Percentiles rank a stretch among this genome's conserved stretches.
phyloP scores from a whole-genome alignment of 2,888 invertebrate species.

The Miltochrista miniata region DNA sequence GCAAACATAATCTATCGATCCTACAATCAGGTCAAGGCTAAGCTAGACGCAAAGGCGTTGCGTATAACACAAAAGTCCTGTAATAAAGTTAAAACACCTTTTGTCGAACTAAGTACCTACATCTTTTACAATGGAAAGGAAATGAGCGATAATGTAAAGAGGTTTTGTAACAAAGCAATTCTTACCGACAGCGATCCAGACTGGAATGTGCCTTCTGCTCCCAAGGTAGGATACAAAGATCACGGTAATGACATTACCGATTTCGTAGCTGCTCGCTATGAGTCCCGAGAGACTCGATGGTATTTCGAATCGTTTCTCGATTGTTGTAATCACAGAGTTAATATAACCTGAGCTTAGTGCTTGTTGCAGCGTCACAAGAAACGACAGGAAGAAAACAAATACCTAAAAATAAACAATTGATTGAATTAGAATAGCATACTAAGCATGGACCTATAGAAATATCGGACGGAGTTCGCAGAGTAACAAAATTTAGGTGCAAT shows the following conservation, averaged over 20 bases:
- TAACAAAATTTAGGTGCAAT: too few relatives aligned
- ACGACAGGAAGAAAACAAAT: conserved; percentile 94
- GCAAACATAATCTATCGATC: conserved; percentile 14
- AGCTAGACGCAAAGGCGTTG: conserved; percentile 7
- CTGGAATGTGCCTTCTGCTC: conserved; percentile 95
- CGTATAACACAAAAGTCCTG: conserved; percentile 6
- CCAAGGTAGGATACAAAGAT: conserved; percentile 98
- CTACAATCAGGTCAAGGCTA: conserved; percentile 22
- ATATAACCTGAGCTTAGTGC: conserved; percentile 96
- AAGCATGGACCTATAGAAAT: neutral
- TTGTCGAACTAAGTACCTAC: neutral
- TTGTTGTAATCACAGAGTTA: conserved; percentile 98
- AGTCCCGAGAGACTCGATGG: conserved; percentile 96
- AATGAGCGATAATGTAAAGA: neutral
- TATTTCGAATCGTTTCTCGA: conserved; percentile 97
- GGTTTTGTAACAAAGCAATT: neutral
- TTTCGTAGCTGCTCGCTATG: conserved; percentile 97
- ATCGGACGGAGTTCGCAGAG: too few relatives aligned
- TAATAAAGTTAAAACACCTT: conserved; percentile 9
- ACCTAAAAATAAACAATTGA: conserved; percentile 82
- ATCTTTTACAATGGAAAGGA: neutral
- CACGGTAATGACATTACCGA: conserved; percentile 97
- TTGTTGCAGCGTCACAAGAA: conserved; percentile 95
- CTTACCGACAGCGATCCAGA: conserved; percentile 96
- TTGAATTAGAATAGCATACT: neutral